Percentiles rank a stretch among this genome's conserved stretches.
Evolutionary conservation across 2,113 vertebrate species (phyloP).

Genomic region (Macrotis lagotis): DNA sequence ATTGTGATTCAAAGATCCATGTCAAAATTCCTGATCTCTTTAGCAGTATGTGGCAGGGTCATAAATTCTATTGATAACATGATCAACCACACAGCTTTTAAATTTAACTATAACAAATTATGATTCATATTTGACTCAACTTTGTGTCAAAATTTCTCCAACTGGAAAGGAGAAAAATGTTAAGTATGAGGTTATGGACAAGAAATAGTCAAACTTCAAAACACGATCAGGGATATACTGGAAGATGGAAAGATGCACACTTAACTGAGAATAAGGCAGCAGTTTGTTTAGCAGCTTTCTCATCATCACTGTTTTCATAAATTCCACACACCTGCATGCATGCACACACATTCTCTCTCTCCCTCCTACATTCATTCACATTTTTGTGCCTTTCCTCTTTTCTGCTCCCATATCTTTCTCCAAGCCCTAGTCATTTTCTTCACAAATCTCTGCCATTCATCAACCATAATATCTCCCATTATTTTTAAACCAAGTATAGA

Average conservation of each 20-base stretch:
- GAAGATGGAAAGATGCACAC: not conserved
- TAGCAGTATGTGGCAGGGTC: not conserved
- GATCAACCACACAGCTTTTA: not conserved
- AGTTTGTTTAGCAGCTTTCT: not conserved
- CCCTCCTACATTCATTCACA: not conserved
- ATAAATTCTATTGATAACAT: not conserved
- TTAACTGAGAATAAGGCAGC: not conserved
- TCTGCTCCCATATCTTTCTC: not conserved
- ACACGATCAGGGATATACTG: not conserved
- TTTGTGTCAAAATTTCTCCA: not conserved
- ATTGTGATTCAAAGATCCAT: not conserved
- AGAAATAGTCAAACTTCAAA: not conserved
- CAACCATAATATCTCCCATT: not conserved
- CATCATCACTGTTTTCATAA: not conserved
- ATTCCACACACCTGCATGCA: not conserved
- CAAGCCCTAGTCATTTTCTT: not conserved
- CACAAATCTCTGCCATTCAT: not conserved
- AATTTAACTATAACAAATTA: not conserved
- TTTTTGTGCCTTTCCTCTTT: not conserved
- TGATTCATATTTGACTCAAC: not conserved
- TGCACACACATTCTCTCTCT: too few species aligned
- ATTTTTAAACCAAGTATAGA: not conserved
- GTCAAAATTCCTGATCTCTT: not conserved
- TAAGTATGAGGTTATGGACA: not conserved
- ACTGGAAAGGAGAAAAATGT: not conserved